Evolutionary conservation across 2,888 invertebrate genomes (phyloP).

Genomic region (Portevinia maculata): DNA sequence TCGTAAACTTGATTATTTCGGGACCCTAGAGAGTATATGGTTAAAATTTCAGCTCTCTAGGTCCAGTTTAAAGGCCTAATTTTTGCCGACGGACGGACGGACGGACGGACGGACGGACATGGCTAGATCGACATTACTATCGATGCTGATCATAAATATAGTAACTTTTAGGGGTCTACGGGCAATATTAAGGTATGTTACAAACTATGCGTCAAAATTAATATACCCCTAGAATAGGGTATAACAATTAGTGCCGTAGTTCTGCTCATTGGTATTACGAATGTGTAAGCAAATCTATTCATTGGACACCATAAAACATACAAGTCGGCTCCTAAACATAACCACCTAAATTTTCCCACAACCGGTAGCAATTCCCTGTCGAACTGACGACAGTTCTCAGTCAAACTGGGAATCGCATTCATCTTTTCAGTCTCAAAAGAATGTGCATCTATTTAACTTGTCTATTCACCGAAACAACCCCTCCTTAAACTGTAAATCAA

Average conservation of each 20-base stretch:
- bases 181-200: no score
- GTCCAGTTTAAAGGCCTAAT: no score
- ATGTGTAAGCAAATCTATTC: slow-evolving; percentile 47
- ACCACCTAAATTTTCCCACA: slow-evolving; percentile 5
- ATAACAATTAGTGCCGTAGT: not conserved
- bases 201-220: no score
- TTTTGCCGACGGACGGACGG: no score
- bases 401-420: slow-evolving; percentile 53
- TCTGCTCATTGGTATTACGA: slow-evolving; percentile 53
- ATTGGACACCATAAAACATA: slow-evolving; percentile 57
- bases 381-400: slow-evolving; percentile 64
- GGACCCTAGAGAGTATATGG: no score
- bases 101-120: no score
- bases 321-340: slow-evolving; percentile 20
- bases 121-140: no score
- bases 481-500: slow-evolving; percentile 66
- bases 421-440: slow-evolving; percentile 55
- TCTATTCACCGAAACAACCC: slow-evolving; percentile 37
- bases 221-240: no score
- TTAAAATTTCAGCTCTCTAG: no score
- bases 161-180: no score
- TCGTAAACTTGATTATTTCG: no score
- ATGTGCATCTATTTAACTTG: slow-evolving; percentile 56
- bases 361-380: slow-evolving; percentile 59
- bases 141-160: no score